Base-by-base conservation (phyloP, 1,140 invertebrate genomes). In the Rhyacophila brunnea region DNA sequence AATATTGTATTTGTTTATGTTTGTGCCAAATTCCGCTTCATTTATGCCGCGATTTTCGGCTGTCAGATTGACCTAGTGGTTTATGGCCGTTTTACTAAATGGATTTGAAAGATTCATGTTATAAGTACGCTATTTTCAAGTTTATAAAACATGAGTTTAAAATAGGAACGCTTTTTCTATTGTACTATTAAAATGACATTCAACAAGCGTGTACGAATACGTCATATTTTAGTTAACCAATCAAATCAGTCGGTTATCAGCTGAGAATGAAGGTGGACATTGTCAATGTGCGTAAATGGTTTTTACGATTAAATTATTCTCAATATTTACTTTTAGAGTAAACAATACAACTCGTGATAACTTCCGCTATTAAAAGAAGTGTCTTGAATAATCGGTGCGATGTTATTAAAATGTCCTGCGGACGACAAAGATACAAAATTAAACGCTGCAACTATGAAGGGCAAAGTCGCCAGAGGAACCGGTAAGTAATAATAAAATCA, bases 201-300 rank as follows among this genome's bases (percentile, higher is more conserved):
- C 23, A 28, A 28, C 23, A 32, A 32, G 13, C 19, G 43, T 44
- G 9, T 35, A 54, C 52, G 52, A 44, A n/a, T 35, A 54, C 52
- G 52, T 54, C 52, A 54, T 15, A 35, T 44, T 44, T 15, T 9
- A 23, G 6, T 45, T 42, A 32, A 54, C 52, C 52, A 54, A 54
- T 54, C 52, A 54, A 45, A 54, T 45, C 44, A 54, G 52, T 54
- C 52, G 42, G 17, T 45, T 46, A 28, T 54, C 52, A 54, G 52
- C 52, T 54, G 52, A 45, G 52, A 32, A 32, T 28, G 42, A 54
- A 54, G 40, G 52, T 54, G 42, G 42, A 23, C 32, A 38, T 54
- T 44, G 40, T 54, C 52, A 54, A 54, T 54, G 42, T 35, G 52
- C 52, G 17, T 42, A 54, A 54, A 54, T 45, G 50, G 40, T 52